Percentiles rank a stretch among this genome's conserved stretches.
These are phyloP conservation scores for Varroa destructor DNA, from an alignment of 1,140 invertebrate species.

Conservation along the genomic window DNA sequence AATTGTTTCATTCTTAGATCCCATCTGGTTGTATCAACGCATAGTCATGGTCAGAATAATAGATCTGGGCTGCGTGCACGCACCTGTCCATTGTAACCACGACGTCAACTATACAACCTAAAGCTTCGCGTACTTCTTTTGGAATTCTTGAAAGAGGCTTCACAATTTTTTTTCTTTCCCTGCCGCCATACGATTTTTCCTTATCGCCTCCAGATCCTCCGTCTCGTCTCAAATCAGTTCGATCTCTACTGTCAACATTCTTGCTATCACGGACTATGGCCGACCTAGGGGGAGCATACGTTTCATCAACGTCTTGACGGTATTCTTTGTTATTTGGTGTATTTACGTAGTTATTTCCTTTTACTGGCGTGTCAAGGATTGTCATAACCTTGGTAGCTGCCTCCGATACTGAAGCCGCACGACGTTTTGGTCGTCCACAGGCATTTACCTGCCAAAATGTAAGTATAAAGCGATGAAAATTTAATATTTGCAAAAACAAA, in stretches of 20 bases:
- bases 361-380: neutral
- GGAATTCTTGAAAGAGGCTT: neutral
- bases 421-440: slow-evolving; percentile 8
- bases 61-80: too few relatives aligned
- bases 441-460: neutral
- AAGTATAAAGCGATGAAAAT: neutral
- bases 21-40: too few relatives aligned
- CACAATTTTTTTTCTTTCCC: neutral
- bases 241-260: neutral
- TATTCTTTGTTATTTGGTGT: neutral
- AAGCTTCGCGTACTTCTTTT: slow-evolving; percentile 6
- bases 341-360: neutral
- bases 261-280: neutral
- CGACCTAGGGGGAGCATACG: neutral
- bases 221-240: neutral
- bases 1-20: too few relatives aligned
- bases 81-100: neutral
- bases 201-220: too few relatives aligned
- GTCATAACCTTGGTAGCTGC: slow-evolving; percentile 23
- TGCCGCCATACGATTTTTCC: too few relatives aligned
- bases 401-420: slow-evolving; percentile 13
- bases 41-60: too few relatives aligned
- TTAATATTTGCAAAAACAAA: neutral
- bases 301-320: neutral
- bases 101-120: neutral